phyloP scores from a whole-genome alignment of 1,140 invertebrate genomes.

The Mesaphorura yosii region DNA sequence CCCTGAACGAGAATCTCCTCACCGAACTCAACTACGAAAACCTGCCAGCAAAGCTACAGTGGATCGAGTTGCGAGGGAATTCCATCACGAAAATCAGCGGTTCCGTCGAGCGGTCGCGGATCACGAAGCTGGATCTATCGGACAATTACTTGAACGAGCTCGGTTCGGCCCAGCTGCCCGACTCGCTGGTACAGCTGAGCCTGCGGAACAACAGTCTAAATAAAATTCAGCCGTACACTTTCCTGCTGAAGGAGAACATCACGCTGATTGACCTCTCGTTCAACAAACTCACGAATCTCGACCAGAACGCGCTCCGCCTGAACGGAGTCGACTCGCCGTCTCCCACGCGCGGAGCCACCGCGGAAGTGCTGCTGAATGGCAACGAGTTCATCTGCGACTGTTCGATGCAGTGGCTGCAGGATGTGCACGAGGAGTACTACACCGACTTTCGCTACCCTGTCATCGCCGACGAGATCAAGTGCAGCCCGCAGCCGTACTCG shows the following conservation, averaged over 20 bases:
- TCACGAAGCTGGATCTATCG: slow-evolving; percentile 75
- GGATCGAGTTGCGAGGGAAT: slow-evolving; percentile 80
- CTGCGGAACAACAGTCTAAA: slow-evolving; percentile 75
- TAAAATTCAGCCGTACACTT: slow-evolving; percentile 81
- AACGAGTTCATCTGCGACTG: slow-evolving; percentile 87
- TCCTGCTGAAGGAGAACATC: slow-evolving; percentile 81
- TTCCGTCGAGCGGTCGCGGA: slow-evolving; percentile 70
- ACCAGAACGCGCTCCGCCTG: slow-evolving; percentile 72
- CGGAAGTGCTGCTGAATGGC: slow-evolving; percentile 79
- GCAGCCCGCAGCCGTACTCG: slow-evolving; percentile 15
- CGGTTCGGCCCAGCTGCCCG: slow-evolving; percentile 63
- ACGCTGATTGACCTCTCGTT: slow-evolving; percentile 72
- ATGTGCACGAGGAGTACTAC: slow-evolving; percentile 53
- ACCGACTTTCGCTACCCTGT: slow-evolving; percentile 35
- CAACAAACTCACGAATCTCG: slow-evolving; percentile 70
- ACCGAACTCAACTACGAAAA: slow-evolving; percentile 82
- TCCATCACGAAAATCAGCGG: slow-evolving; percentile 73
- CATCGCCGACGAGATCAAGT: slow-evolving; percentile 37
- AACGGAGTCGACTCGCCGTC: no score
- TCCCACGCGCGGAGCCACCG: slow-evolving; percentile 42
- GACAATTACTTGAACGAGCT: slow-evolving; percentile 74
- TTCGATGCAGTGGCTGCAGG: slow-evolving; percentile 69
- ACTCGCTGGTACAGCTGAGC: slow-evolving; percentile 70
- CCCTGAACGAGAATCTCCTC: slow-evolving; percentile 79
- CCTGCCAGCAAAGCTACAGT: slow-evolving; percentile 75